Evolutionary conservation across 35 echinoderm and acorn worm species (phyloP).

Genomic region (Heliocidaris tuberculata): DNA sequence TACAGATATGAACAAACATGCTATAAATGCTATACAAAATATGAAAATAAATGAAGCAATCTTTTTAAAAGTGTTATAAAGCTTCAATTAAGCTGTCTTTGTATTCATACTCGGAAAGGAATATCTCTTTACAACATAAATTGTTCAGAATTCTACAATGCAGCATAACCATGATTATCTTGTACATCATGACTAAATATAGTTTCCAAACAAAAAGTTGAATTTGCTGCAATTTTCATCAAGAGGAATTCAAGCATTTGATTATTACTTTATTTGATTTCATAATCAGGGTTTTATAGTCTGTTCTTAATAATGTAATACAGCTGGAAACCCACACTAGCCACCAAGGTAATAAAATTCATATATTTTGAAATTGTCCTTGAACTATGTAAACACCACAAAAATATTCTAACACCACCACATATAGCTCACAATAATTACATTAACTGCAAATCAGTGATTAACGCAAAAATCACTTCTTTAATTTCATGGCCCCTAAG

Average conservation of each 20-base stretch:
- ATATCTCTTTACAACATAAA: neutral
- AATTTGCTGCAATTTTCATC: no score
- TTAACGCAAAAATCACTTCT: neutral
- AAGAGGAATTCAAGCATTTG: neutral
- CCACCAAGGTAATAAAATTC: neutral
- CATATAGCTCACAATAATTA: neutral
- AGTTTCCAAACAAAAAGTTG: neutral
- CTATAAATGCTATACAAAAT: neutral
- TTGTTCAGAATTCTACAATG: neutral
- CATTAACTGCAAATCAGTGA: neutral
- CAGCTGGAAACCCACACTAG: neutral
- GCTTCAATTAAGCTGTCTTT: constrained; percentile 2
- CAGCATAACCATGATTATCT: neutral
- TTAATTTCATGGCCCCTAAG: neutral
- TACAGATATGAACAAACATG: neutral
- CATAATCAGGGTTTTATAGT: neutral
- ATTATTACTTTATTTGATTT: neutral
- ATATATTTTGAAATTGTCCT: neutral
- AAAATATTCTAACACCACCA: neutral
- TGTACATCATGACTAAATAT: neutral
- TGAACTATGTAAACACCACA: neutral
- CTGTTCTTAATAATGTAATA: neutral
- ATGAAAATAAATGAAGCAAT: neutral
- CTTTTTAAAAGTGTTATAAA: neutral
- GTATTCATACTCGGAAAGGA: neutral